These are phyloP conservation scores for Zaprionus africanus DNA, from an alignment of 1,140 invertebrate genomes.

Conservation along the genomic window DNA sequence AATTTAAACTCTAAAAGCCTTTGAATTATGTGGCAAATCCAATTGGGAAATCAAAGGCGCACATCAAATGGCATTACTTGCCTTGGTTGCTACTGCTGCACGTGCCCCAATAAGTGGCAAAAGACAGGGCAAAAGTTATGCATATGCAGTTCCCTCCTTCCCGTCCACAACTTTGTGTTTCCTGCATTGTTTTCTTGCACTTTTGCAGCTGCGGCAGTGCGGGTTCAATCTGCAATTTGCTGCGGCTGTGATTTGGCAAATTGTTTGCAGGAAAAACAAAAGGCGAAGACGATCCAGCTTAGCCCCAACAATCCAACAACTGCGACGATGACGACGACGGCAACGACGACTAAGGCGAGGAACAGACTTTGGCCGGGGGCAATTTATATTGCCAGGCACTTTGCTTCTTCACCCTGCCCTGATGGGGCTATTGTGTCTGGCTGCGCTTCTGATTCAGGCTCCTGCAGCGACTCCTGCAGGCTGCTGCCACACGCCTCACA, in stretches of 20 bases:
- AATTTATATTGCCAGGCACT: constrained; percentile 70
- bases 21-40: constrained; percentile 53
- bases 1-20: constrained; percentile 21
- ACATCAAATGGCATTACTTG: constrained; percentile 55
- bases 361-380: constrained; percentile 41
- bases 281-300: constrained; percentile 54
- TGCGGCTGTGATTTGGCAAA: constrained; percentile 66
- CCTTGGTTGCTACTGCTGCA: constrained; percentile 6
- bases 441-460: constrained; percentile 20
- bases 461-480: constrained; percentile 22
- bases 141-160: constrained; percentile 66
- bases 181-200: not conserved
- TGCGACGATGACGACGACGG: constrained; percentile 1
- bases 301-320: constrained; percentile 55
- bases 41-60: constrained; percentile 58
- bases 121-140: constrained; percentile 50
- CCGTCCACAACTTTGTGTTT: not conserved
- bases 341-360: constrained; percentile 1
- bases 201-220: constrained; percentile 16
- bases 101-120: constrained; percentile 23
- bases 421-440: constrained; percentile 68
- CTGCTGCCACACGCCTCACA: not conserved
- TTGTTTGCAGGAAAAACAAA: constrained; percentile 74
- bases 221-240: constrained; percentile 61
- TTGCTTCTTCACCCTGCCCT: constrained; percentile 27